These are phyloP conservation scores for Mesembrinibis cayennensis DNA, from an alignment of 2,113 vertebrate species.

Conservation along the genomic window DNA sequence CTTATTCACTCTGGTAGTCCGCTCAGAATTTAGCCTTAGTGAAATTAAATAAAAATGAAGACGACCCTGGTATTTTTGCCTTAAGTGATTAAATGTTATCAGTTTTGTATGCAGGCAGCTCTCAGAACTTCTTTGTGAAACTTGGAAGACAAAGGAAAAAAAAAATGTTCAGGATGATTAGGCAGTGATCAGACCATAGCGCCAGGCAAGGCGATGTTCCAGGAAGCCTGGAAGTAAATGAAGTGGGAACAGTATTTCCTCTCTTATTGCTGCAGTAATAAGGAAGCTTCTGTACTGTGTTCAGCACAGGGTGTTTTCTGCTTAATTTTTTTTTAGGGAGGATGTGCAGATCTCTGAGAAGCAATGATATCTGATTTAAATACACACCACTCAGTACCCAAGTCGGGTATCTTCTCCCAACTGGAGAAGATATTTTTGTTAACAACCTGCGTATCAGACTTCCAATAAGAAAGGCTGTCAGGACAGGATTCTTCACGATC, in stretches of 20 bases:
- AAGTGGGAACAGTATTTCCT: background rate
- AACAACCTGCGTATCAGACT: background rate
- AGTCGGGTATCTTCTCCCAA: background rate
- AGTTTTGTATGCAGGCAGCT: background rate
- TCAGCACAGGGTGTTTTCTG: background rate
- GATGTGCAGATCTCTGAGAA: background rate
- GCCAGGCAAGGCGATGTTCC: background rate
- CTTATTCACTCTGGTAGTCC: background rate
- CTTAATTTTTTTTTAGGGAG: background rate
- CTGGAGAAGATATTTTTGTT: background rate
- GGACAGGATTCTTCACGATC: background rate
- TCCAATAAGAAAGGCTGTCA: background rate
- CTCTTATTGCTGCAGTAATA: background rate
- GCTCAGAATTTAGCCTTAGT: background rate
- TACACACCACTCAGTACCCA: background rate
- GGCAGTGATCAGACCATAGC: background rate
- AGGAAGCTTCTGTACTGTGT: background rate
- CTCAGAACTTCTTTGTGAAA: background rate
- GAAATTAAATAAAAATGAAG: background rate
- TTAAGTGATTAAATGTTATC: background rate
- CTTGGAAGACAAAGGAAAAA: background rate
- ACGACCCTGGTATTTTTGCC: background rate
- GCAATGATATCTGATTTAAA: background rate
- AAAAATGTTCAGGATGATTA: background rate
- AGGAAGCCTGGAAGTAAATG: background rate